Base-by-base conservation (phyloP, 1,140 invertebrate genomes). In the Luehdorfia chinensis region DNA sequence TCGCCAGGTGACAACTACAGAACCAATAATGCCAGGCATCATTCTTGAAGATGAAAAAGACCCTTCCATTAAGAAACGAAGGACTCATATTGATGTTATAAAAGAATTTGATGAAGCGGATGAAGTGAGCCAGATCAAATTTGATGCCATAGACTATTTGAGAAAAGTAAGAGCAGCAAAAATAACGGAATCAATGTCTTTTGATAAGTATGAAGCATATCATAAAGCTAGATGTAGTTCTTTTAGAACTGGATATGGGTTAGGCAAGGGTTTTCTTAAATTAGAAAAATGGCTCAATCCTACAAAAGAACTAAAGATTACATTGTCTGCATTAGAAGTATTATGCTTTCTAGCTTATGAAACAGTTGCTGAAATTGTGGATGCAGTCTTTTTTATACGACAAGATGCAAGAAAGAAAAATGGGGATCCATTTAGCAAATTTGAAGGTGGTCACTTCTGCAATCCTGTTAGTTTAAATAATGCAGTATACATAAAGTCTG, bases 271-370 rank as follows among this genome's bases (percentile, higher is more conserved):
- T 9, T 88, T 79, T 52, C 59, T 75, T n/a, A 87, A 87, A 59
- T 54, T 90, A 12, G 79, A 84, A 48, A 55, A 55, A 27, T 90
- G 88, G 89, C 63, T 90, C 4, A 88, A 89, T 55, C 88, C 88
- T 2, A 77, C 66, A 23, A 85, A 86, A 49, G 79, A 87, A 46
- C 55, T 88, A 8, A 87, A 78, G 43, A 73, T 89, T 39, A 76
- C 68, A 6, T 21, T 59, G 2, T 62, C 67, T 32, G 90, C 90
- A 1, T 57, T 92, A 45, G 92, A 93, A 73, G 89, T 93, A 1
- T 62, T 94, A 23, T 88, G 89, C 50, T 93, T 93, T 66, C 78
- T 93, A 51, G 92, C 92, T 2, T 92, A 92, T 81, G 92, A 93
- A 69, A 93, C 91, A 11, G 90, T 93, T 1, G 92, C 92, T 13